A percentile compares a stretch with the other conserved stretches of the same genome.
Evolutionary conservation across 2,113 vertebrate genomes (phyloP).

Genomic region (Anhinga rufa): DNA sequence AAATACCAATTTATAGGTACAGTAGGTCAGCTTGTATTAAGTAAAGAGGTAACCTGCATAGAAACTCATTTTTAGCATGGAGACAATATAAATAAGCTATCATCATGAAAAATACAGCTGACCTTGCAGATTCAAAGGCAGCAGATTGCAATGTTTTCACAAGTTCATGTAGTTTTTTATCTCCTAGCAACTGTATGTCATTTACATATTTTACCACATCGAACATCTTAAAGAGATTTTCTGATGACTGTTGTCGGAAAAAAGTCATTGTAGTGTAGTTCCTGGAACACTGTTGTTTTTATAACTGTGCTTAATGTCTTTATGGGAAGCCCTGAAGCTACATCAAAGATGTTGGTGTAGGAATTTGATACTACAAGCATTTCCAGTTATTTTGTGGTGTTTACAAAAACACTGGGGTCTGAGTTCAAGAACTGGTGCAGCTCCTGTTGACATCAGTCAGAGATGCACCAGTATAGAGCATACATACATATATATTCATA

Average conservation of each 20-base stretch:
- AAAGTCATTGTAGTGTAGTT: slow-evolving; percentile 13
- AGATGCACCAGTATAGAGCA: background rate
- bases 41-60: background rate
- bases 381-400: background rate
- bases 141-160: slow-evolving; percentile 37
- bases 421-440: background rate
- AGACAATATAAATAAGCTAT: slow-evolving; percentile 21
- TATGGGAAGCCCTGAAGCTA: background rate
- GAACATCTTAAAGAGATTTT: slow-evolving; percentile 7
- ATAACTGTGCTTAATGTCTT: background rate
- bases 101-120: slow-evolving; percentile 19
- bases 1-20: slow-evolving; percentile 2
- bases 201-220: slow-evolving; percentile 35
- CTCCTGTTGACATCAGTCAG: background rate
- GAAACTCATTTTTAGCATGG: background rate
- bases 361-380: background rate
- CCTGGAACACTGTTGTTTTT: slow-evolving; percentile 15
- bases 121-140: slow-evolving; percentile 38
- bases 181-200: slow-evolving; percentile 24
- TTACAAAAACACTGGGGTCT: background rate
- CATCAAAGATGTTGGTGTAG: background rate
- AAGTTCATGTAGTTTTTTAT: slow-evolving; percentile 29
- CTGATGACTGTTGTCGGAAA: background rate
- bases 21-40: background rate
- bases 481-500: too few species aligned